Evolutionary conservation across 2,113 vertebrate species (phyloP), one percentile per base, ranked within the genome.

Genomic region (Australoheros scitulus): DNA sequence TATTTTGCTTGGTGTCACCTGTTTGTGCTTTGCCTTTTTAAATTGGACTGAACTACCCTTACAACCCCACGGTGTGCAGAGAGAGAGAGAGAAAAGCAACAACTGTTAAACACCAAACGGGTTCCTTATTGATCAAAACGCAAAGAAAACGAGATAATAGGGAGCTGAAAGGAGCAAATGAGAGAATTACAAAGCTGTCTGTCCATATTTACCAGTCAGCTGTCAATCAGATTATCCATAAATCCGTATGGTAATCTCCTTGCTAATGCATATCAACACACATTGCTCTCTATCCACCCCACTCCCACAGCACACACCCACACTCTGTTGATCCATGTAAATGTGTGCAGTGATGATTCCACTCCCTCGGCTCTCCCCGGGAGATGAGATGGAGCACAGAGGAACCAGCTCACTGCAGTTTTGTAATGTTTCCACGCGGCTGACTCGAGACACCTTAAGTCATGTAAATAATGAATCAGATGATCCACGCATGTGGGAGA

Each of bases 391-490:
- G 41, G 87, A 81, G 79, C 79, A 86, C 81, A 41, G 83, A 84
- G 79, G 88, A 94, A 90, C 94, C 91, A 89, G 91, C 94, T 93
- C 85, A 88, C 90, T 83, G 89, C 92, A 93, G 95, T 93, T 95
- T 95, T 95, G 95, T 95, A 87, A 79, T 55, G 85, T 92, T 93
- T 95, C 92, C 87, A 55, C 86, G 84, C 55, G 76, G 87, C 89
- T 91, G 92, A 88, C 79, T 90, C 32, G 84, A 89, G 91, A 93
- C 89, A 93, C 90, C 91, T 95, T 92, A 90, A 92, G 87, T 93
- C 87, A 78, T 91, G 90, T 95, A 95, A 95, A 95, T 95, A 95
- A 95, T 95, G 91, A 93, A 95, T 95, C 91, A 87, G 91, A 87
- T 87, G 87, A 89, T 90, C 88, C 91, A 76, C 29, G 77, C 75